Conservation (phyloP, 2,113 vertebrate species). For the Ranitomeya variabilis region DNA sequence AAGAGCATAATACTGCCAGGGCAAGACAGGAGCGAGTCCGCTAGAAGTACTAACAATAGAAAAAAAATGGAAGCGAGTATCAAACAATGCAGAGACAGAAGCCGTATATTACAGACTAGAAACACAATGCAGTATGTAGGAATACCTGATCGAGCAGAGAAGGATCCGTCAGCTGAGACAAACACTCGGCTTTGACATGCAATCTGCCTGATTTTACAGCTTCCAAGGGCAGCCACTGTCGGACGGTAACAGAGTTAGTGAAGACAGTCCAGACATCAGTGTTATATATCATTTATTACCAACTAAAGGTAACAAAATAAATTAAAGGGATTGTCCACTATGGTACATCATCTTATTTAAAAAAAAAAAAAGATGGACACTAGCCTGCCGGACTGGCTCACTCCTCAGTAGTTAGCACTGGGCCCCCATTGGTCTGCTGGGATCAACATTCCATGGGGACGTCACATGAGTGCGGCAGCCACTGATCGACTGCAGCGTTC, state of each 20-base stretch:
- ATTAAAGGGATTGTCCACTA: too few relatives aligned
- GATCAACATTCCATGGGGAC: too few relatives aligned
- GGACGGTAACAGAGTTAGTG: background rate
- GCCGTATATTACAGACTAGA: background rate
- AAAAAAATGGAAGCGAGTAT: too few relatives aligned
- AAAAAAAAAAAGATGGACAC: too few relatives aligned
- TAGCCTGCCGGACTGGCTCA: too few relatives aligned
- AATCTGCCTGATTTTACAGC: constrained; percentile 87
- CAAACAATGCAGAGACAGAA: background rate
- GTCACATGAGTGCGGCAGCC: too few relatives aligned
- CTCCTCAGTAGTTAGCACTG: too few relatives aligned
- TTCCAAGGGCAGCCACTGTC: constrained; percentile 86
- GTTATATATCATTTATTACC: background rate
- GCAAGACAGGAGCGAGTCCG: background rate
- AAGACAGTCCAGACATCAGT: background rate
- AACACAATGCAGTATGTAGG: background rate
- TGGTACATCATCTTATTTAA: too few relatives aligned
- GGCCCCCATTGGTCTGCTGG: too few relatives aligned
- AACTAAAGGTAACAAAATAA: too few relatives aligned
- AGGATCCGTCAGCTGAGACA: constrained; percentile 72
- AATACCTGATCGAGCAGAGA: constrained; percentile 80
- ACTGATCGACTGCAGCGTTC: too few relatives aligned
- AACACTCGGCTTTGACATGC: constrained; percentile 84
- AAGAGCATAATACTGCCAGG: background rate
- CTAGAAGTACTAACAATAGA: too few relatives aligned